Conservation (phyloP, 2,113 vertebrate species). For the Gnathonemus longibarbis region DNA sequence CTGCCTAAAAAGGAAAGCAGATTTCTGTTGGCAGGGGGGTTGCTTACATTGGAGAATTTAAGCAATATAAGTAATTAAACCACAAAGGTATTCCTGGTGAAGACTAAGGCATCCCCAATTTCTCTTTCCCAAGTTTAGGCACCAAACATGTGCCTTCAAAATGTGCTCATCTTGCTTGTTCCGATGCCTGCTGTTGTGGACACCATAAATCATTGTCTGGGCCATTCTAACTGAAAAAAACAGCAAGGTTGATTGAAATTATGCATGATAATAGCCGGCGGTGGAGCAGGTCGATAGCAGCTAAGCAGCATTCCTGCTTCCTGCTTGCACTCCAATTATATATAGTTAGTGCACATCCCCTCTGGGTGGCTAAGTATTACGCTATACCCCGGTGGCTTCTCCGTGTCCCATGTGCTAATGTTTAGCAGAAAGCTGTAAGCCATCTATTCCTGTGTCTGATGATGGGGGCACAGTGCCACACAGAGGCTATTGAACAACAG, state of each 20-base stretch:
- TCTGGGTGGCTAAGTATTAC: background rate
- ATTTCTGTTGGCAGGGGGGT: background rate
- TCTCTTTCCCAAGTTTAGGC: background rate
- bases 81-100: background rate
- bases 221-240: background rate
- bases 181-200: background rate
- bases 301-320: background rate
- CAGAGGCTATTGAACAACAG: background rate
- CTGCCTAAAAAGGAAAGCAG: background rate
- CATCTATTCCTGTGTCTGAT: background rate
- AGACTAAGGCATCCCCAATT: background rate
- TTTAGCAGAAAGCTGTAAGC: background rate
- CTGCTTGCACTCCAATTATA: conserved; percentile 2
- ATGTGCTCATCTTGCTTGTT: background rate
- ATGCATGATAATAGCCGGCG: background rate
- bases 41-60: background rate
- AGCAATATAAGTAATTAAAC: background rate
- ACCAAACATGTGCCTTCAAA: background rate
- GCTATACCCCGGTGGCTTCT: background rate
- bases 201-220: background rate
- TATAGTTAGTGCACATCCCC: background rate
- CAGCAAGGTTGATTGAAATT: background rate
- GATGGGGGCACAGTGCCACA: background rate
- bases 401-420: background rate
- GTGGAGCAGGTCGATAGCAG: background rate